These are phyloP conservation scores for Pimephales promelas DNA, from an alignment of 2,113 vertebrate species.

Conservation along the genomic window DNA sequence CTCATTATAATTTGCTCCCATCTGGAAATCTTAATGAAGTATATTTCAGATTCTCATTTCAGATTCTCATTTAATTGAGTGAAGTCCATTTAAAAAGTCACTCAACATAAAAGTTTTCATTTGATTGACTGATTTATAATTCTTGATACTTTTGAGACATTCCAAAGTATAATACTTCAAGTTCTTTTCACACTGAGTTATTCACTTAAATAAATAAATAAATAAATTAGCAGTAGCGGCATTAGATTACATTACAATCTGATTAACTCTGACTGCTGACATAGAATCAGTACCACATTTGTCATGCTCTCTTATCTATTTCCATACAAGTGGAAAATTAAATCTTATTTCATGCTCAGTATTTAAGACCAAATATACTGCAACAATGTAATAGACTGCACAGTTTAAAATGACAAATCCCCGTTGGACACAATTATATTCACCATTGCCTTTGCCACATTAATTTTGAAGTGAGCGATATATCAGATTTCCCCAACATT, in stretches of 20 bases:
- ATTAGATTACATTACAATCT: conserved; percentile 7
- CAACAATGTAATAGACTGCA: conserved; percentile 24
- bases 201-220: no score
- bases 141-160: background rate
- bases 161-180: background rate
- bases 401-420: conserved; percentile 37
- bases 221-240: background rate
- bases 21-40: background rate
- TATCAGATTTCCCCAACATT: background rate
- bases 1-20: background rate
- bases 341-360: conserved; percentile 49
- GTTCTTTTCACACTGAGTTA: background rate
- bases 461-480: conserved; percentile 24
- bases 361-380: conserved; percentile 28
- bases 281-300: conserved; percentile 33
- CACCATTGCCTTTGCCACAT: conserved; percentile 19
- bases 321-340: conserved; percentile 31
- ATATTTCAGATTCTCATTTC: conserved; percentile 8
- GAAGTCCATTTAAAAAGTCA: background rate
- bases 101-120: background rate
- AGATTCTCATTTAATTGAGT: background rate
- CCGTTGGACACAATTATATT: conserved; percentile 23
- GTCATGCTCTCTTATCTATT: conserved; percentile 19
- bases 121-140: background rate
- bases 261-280: background rate